phyloP scores from a whole-genome alignment of 2,888 invertebrate genomes.

The Neoitamus cyanurus region DNA sequence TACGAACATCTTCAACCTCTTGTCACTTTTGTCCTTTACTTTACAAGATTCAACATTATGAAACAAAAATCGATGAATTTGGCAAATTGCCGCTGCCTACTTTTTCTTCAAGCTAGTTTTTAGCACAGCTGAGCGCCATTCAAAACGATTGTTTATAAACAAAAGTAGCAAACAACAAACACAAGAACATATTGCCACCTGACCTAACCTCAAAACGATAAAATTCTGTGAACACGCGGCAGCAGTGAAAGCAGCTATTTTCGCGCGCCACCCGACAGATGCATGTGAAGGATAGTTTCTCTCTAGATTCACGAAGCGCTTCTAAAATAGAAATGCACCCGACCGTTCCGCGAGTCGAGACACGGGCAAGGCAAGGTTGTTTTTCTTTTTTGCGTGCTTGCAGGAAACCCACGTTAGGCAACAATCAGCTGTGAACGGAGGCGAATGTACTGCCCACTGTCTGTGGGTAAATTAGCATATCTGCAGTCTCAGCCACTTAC shows the following conservation, averaged over 20 bases:
- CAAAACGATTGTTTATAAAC: conserved; percentile 12
- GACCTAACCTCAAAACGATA: neutral
- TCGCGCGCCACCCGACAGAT: neutral
- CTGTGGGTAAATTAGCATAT: no score
- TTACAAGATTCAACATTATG: no score
- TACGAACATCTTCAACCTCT: no score
- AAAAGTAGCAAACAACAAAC: neutral
- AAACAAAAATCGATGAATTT: conserved; percentile 9
- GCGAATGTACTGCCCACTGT: neutral
- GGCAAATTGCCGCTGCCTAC: neutral
- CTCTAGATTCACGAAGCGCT: no score
- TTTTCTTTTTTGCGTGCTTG: conserved; percentile 22
- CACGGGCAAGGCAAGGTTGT: neutral
- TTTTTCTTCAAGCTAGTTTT: neutral
- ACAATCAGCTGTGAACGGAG: neutral
- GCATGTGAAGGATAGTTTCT: neutral
- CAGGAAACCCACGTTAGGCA: neutral
- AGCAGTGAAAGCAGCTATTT: neutral
- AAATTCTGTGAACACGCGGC: neutral
- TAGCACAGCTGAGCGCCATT: neutral
- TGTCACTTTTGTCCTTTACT: no score
- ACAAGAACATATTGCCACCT: neutral
- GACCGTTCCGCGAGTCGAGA: neutral
- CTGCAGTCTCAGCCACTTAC: conserved; percentile 71
- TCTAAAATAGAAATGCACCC: neutral